phyloP scores from a whole-genome alignment of 2,888 invertebrate genomes.

The Dicranocentrus wangi region DNA sequence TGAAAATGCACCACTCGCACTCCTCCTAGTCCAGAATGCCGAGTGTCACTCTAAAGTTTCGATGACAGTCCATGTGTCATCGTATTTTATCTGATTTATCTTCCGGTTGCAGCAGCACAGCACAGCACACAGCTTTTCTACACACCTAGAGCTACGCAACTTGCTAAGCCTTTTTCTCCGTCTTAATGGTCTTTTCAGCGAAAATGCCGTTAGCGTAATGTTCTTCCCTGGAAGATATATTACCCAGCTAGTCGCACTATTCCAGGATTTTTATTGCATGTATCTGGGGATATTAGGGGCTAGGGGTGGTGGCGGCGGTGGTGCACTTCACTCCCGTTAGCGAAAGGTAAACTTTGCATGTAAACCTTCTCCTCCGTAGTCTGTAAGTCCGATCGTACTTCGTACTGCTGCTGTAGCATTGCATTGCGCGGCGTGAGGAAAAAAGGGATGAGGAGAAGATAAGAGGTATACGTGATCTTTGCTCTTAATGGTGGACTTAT shows the following conservation, averaged over 20 bases:
- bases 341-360: constrained; percentile 39
- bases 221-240: constrained; percentile 3
- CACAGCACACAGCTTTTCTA: background rate
- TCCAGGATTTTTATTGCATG: constrained; percentile 55
- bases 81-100: constrained; percentile 53
- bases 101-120: background rate
- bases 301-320: constrained; percentile 18
- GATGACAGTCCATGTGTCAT: constrained; percentile 48
- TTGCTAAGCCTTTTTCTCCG: too few species aligned
- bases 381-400: too few species aligned
- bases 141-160: too few species aligned
- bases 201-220: background rate
- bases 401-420: too few species aligned
- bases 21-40: too few species aligned
- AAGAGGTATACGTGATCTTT: constrained; percentile 72
- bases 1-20: too few species aligned
- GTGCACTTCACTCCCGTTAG: background rate
- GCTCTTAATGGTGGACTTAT: constrained; percentile 73
- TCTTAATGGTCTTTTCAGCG: constrained; percentile 14
- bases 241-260: background rate
- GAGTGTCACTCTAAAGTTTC: constrained; percentile 11
- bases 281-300: constrained; percentile 30
- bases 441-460: constrained; percentile 69
- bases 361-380: too few species aligned
- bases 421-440: constrained; percentile 43